Conservation (phyloP, 2,888 invertebrate genomes). For the Cremastinae sp. region DNA sequence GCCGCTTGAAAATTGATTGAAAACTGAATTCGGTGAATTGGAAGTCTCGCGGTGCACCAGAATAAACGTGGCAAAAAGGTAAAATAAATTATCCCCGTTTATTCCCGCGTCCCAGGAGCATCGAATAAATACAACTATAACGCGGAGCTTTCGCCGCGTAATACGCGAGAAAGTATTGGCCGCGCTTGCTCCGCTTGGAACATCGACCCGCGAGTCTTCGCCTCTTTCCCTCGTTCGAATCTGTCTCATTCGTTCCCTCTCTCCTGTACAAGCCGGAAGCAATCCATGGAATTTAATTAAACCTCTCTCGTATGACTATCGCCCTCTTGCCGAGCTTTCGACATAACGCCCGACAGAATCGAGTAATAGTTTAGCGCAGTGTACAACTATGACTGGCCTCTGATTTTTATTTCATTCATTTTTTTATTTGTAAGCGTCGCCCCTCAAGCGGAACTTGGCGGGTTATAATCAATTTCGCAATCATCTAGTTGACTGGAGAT, state of each 20-base stretch:
- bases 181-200: conserved; percentile 34
- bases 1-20: not conserved
- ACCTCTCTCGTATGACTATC: conserved; percentile 52
- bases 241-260: conserved; percentile 28
- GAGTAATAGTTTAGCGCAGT: conserved; percentile 14
- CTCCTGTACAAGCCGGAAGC: conserved; percentile 61
- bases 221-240: conserved; percentile 1
- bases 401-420: too few species aligned
- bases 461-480: too few species aligned
- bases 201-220: conserved; percentile 64
- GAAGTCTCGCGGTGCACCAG: not conserved
- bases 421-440: too few species aligned
- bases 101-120: conserved; percentile 9
- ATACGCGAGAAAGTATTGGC: conserved; percentile 43
- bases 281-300: conserved; percentile 70
- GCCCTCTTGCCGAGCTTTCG: conserved; percentile 33
- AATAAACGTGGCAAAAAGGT: not conserved
- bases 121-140: conserved; percentile 22
- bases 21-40: not conserved
- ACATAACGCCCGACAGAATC: conserved; percentile 39
- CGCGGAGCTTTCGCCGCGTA: conserved; percentile 31
- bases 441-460: too few species aligned
- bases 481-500: too few species aligned
- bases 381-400: not conserved
- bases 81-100: not conserved